A percentile compares a stretch with the other conserved stretches of the same genome.
Evolutionary conservation across 1,140 invertebrate species (phyloP).

Genomic region (Bombus waltoni): DNA sequence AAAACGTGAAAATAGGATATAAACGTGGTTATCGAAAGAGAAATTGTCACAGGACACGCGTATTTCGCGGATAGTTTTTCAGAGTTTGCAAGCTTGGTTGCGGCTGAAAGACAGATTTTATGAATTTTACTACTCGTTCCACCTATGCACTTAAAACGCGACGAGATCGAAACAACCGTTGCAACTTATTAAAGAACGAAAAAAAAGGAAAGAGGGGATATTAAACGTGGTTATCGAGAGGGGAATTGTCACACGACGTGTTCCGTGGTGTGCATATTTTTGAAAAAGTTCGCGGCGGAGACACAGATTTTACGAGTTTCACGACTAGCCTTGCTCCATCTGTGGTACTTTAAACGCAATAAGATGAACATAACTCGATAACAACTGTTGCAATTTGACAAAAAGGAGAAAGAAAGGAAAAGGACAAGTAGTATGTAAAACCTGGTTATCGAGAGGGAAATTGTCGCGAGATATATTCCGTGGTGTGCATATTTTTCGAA

Average conservation of each 20-base stretch:
- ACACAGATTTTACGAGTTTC: no score
- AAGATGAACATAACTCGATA: no score
- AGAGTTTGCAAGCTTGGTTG: not conserved
- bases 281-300: constrained; percentile 40
- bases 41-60: not conserved
- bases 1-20: no score
- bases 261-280: not conserved
- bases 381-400: no score
- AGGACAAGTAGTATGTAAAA: not conserved
- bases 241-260: not conserved
- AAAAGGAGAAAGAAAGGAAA: not conserved
- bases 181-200: no score
- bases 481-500: not conserved
- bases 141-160: no score
- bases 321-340: no score
- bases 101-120: constrained; percentile 39
- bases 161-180: no score
- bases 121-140: no score
- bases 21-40: not conserved
- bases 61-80: not conserved
- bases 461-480: not conserved
- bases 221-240: not conserved
- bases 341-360: no score
- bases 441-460: not conserved
- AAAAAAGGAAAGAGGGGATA: not conserved